These are phyloP conservation scores for Orthonevra nobilis DNA, from an alignment of 2,888 invertebrate genomes.

Conservation along the genomic window DNA sequence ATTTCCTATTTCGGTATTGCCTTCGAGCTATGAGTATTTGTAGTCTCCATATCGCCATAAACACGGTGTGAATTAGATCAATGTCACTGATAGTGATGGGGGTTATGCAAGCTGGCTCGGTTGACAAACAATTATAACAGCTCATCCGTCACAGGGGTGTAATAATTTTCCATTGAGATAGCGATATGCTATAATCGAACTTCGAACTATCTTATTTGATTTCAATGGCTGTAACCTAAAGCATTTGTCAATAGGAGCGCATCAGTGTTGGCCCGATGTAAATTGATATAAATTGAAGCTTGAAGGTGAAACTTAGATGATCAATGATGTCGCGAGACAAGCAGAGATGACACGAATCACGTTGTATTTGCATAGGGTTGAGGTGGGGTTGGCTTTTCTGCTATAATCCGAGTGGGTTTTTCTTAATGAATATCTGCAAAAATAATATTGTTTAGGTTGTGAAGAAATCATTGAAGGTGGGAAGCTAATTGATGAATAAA, in stretches of 20 bases:
- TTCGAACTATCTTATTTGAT: conserved; percentile 2
- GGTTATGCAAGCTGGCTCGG: too few species aligned
- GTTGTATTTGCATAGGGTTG: conserved; percentile 7
- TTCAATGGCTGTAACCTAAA: neutral
- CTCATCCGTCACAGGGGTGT: neutral
- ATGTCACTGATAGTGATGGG: too few species aligned
- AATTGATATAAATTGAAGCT: conserved; percentile 45
- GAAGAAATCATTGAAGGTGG: too few species aligned
- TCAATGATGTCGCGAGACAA: conserved; percentile 22
- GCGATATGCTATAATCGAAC: conserved; percentile 13
- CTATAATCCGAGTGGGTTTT: too few species aligned
- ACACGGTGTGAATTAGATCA: too few species aligned
- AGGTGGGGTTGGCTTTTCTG: neutral
- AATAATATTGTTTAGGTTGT: too few species aligned
- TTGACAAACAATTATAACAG: too few species aligned
- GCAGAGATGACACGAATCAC: conserved; percentile 26
- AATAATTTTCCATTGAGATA: conserved; percentile 28
- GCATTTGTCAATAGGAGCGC: neutral
- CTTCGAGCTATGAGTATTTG: too few species aligned
- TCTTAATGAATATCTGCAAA: too few species aligned
- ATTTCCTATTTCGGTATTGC: too few species aligned
- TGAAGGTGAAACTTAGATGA: conserved; percentile 29
- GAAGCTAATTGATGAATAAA: too few species aligned
- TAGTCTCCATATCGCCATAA: too few species aligned
- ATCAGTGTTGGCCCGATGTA: neutral